Evolutionary conservation across 2,113 vertebrate species (phyloP), one percentile per base, ranked within the genome.

Genomic region (Ibidorhyncha struthersii): DNA sequence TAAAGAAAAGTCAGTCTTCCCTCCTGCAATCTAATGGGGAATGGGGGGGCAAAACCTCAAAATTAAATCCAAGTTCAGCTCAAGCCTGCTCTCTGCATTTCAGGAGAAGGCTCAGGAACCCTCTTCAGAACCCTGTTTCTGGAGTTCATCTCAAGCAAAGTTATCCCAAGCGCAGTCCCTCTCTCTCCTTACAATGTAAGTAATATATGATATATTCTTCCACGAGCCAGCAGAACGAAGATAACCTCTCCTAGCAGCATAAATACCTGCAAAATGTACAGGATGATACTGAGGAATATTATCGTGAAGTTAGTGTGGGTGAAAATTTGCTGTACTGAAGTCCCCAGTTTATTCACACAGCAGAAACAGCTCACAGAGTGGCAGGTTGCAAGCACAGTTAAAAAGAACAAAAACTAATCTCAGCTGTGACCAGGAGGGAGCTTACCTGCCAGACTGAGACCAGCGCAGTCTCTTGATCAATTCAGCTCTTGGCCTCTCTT

Each of bases 361-460:
- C 72, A 65, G 65, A 82, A 89, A 79, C 23, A 82, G 77, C 72
- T 93, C 81, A 34, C 2, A 0, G 66, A 80, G 62, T 9, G 22
- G 50, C 87, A 94, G 56, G 43, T 94, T 82, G 62, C 67, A 77
- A 93, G 61, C 20, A 38, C 59, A 49, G 69, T 76, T 86, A 87
- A 69, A 92, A 85, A 53, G 73, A 90, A 72, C 25, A 95, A 78
- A 66, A 87, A 67, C 30, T 74, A 65, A 36, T 71, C 83, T 89
- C 73, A 47, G 76, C 86, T 91, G 92, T 76, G 92, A 71, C 80
- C 94, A 86, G 52, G 72, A 84, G 83, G 72, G 59, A 96, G 40
- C 21, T 89, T 14, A 89, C 83, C 89, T 93, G 89, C 56, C 53
- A 87, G 94, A 43, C 86, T 78, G 65, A 96, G 70, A 65, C 18